These are phyloP conservation scores for Acanthococcus lagerstroemiae DNA, from an alignment of 2,888 invertebrate genomes.

Conservation along the genomic window DNA sequence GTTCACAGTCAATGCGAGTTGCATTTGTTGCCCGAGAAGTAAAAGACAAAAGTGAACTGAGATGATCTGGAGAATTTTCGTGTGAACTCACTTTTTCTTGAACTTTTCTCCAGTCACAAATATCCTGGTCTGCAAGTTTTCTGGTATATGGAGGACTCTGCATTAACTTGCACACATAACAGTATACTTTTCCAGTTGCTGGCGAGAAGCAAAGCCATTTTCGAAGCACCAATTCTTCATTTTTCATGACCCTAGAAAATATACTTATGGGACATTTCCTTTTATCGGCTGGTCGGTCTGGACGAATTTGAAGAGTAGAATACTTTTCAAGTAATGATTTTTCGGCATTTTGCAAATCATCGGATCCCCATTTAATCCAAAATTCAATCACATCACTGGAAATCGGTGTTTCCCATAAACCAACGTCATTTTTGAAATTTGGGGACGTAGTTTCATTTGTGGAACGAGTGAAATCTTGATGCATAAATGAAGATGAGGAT, in stretches of 20 bases:
- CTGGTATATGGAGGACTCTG: not conserved
- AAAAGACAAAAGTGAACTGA: not conserved
- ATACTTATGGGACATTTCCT: not conserved
- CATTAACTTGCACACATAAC: not conserved
- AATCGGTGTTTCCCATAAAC: not conserved
- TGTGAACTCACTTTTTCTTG: not conserved
- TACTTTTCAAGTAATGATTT: not conserved
- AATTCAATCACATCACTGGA: not conserved
- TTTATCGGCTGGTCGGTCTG: not conserved
- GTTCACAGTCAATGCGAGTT: not conserved
- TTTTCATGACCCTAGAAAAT: not conserved
- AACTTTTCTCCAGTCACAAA: not conserved
- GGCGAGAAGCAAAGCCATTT: not conserved
- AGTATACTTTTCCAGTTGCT: not conserved
- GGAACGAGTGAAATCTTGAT: not conserved
- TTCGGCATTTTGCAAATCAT: not conserved
- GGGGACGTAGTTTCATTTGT: not conserved
- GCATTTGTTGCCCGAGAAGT: not conserved
- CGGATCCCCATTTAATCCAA: not conserved
- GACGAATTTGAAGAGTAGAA: not conserved
- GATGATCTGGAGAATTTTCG: not conserved
- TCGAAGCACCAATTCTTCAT: not conserved
- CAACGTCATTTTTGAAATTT: not conserved
- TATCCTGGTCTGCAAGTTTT: not conserved
- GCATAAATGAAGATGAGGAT: not conserved